A percentile compares a stretch with the other conserved stretches of the same genome.
phyloP scores from a whole-genome alignment of 2,113 vertebrate genomes.

The Panthera uncia region DNA sequence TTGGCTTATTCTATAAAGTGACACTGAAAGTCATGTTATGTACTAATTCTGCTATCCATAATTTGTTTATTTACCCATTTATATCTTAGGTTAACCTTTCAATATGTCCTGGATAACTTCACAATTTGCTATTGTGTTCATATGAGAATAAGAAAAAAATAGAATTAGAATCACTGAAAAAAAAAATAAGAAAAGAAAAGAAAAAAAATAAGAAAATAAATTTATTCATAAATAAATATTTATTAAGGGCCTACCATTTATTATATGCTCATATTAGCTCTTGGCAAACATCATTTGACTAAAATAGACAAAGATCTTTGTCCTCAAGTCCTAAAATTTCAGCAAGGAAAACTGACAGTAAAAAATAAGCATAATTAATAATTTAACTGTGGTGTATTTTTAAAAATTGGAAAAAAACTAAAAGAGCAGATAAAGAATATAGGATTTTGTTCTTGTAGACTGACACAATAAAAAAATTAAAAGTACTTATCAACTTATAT shows the following conservation, averaged over 20 bases:
- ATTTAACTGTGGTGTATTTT: not conserved
- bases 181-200: not conserved
- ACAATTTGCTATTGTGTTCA: not conserved
- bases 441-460: not conserved
- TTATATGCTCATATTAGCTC: not conserved
- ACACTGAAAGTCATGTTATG: not conserved
- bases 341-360: not conserved
- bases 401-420: not conserved
- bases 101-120: not conserved
- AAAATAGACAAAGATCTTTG: not conserved
- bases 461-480: not conserved
- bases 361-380: not conserved
- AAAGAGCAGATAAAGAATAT: not conserved
- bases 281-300: not conserved
- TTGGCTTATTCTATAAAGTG: not conserved
- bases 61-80: not conserved
- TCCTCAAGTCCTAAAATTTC: not conserved
- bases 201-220: not conserved
- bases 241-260: not conserved
- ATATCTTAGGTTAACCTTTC: not conserved
- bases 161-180: not conserved
- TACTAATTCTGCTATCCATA: not conserved
- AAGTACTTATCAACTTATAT: not conserved
- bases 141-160: not conserved
- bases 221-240: not conserved